Evolutionary conservation across 2,888 invertebrate species (phyloP), one percentile per base, ranked within the genome.

Genomic region (Ctena decussata): DNA sequence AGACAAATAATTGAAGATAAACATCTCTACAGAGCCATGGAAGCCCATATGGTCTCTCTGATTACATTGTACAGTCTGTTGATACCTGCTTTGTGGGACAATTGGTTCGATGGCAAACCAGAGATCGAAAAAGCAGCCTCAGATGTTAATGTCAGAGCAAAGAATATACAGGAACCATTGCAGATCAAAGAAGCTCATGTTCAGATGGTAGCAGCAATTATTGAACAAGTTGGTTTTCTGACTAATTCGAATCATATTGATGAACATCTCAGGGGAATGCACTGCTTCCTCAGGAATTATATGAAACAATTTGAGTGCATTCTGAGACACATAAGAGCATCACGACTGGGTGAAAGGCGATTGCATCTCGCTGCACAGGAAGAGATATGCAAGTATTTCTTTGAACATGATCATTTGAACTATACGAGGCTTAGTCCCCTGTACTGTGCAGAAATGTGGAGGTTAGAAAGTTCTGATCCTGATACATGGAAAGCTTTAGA

Each of bases 281-380:
- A 72, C 21, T 73, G 15, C n/a, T 73, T 73, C 27, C 44, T 39
- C 49, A 27, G 72, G n/a, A 44, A 73, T 30, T 49, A 73, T 21
- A 73, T 18, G 72, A 21, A 27, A 6, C 27, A 73, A 37, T 73
- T 73, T 73, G 44, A 73, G 18, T 73, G 72, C 37, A 73, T 46
- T 27, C 44, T 32, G 0, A 73, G 44, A 30, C 35, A 73, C 72
- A 73, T 41, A 2, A 15, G 44, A 27, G 30, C 72, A 0, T 73
- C 72, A 18, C 24, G 72, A 32, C 46, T 27, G 37, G 72, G 72
- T 32, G 32, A 46, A 41, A 32, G 72, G 72, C 49, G 12, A 46
- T 44, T 72, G 24, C 70, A 72, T 72, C 44, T 72, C 6, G 27
- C 27, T 21, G 71, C 72, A 73, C 72, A 73, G n/a, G 72, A 73